phyloP scores from a whole-genome alignment of 2,888 invertebrate species.

The Thelaira solivaga region DNA sequence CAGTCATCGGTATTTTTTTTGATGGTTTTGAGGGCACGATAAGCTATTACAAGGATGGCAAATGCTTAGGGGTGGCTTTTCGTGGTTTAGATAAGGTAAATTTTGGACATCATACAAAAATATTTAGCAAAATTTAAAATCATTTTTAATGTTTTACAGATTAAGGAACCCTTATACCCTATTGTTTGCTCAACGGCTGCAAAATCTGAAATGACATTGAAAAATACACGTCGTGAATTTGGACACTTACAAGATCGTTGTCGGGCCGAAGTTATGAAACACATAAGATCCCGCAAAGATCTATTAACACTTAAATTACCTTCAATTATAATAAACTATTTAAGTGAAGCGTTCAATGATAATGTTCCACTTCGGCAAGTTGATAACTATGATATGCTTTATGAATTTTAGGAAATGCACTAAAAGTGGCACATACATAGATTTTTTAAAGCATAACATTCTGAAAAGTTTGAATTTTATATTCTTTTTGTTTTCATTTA shows the following conservation, averaged over 20 bases:
- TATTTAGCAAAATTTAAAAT: too few relatives aligned
- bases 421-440: background rate
- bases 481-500: too few relatives aligned
- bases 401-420: constrained; percentile 67
- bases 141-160: constrained; percentile 63
- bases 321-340: constrained; percentile 79
- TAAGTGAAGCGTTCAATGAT: constrained; percentile 79
- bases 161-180: constrained; percentile 82
- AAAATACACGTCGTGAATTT: constrained; percentile 80
- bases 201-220: constrained; percentile 85
- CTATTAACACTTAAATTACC: constrained; percentile 80
- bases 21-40: constrained; percentile 84
- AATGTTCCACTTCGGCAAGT: constrained; percentile 74
- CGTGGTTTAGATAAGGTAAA: constrained; percentile 80
- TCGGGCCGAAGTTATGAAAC: constrained; percentile 81
- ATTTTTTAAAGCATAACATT: too few relatives aligned
- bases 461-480: too few relatives aligned
- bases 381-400: constrained; percentile 76
- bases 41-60: constrained; percentile 84
- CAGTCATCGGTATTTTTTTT: constrained; percentile 83
- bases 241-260: constrained; percentile 84
- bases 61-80: constrained; percentile 84
- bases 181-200: constrained; percentile 85
- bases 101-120: background rate
- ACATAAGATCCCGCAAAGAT: constrained; percentile 78